Percentiles rank a stretch among this genome's conserved stretches.
Evolutionary conservation across 2,797 vertebrate genomes (phyloP).

Genomic region (Crocodylus rhombifer): DNA sequence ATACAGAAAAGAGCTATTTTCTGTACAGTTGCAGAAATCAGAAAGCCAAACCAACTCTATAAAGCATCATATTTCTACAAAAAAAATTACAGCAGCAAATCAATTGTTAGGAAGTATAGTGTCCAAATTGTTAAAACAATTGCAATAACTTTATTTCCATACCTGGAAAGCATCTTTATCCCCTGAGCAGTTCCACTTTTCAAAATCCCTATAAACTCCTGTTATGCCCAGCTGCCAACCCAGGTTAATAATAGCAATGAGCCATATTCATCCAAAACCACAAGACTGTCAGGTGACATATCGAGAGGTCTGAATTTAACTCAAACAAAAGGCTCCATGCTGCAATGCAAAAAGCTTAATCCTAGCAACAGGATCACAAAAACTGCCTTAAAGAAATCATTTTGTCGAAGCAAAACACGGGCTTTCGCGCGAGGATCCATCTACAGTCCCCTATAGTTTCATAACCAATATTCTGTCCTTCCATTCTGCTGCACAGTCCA

Average conservation of each 20-base stretch:
- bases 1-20: neutral
- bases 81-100: neutral
- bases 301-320: slow-evolving; percentile 82
- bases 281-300: slow-evolving; percentile 95
- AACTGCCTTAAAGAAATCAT: slow-evolving; percentile 55
- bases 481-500: slow-evolving; percentile 35
- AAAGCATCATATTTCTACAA: neutral
- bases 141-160: slow-evolving; percentile 60
- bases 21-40: neutral
- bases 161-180: slow-evolving; percentile 88
- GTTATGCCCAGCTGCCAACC: slow-evolving; percentile 80
- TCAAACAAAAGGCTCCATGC: slow-evolving; percentile 80
- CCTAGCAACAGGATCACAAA: slow-evolving; percentile 56
- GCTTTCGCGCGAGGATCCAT: slow-evolving; percentile 37
- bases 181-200: slow-evolving; percentile 76
- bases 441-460: slow-evolving; percentile 40
- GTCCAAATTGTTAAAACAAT: slow-evolving; percentile 40
- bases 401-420: neutral
- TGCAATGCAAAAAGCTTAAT: slow-evolving; percentile 69
- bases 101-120: neutral
- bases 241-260: slow-evolving; percentile 94
- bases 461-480: slow-evolving; percentile 47
- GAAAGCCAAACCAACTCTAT: neutral
- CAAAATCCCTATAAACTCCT: slow-evolving; percentile 78
- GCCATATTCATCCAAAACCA: slow-evolving; percentile 94